phyloP scores from a whole-genome alignment of 2,888 invertebrate genomes.

The Oasisia sp. region DNA sequence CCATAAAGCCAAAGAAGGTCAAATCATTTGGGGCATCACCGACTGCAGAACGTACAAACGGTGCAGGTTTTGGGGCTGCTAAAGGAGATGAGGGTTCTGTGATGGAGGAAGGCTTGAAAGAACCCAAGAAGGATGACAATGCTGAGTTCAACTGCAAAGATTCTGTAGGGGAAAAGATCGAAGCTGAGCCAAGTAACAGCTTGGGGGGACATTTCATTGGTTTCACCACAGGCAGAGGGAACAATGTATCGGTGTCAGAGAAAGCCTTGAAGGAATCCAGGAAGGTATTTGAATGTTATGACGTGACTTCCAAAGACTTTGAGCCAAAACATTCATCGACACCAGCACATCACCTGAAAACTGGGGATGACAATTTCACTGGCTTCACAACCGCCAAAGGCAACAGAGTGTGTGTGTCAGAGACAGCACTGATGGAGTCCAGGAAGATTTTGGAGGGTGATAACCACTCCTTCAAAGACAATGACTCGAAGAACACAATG shows the following conservation, averaged over 20 bases:
- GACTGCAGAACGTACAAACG: not conserved
- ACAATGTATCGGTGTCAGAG: not conserved
- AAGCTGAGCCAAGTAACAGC: not conserved
- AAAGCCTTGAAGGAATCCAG: constrained; percentile 1
- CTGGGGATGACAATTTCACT: not conserved
- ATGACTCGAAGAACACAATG: not conserved
- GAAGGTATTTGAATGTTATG: not conserved
- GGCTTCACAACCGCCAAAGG: not conserved
- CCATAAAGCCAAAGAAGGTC: not conserved
- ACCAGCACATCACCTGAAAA: not conserved
- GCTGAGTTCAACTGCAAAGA: not conserved
- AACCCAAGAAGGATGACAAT: not conserved
- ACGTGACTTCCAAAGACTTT: not conserved
- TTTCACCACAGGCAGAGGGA: not conserved
- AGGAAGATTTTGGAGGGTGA: not conserved
- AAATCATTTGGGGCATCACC: not conserved
- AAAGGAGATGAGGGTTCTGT: not conserved
- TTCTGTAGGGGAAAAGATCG: not conserved
- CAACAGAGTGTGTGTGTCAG: not conserved
- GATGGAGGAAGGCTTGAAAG: not conserved
- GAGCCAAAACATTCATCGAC: not conserved
- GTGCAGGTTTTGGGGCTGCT: not conserved
- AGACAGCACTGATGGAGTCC: not conserved
- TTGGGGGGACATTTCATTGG: not conserved
- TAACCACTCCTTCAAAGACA: not conserved